These are phyloP conservation scores for Notolabrus celidotus DNA, from an alignment of 2,797 vertebrate genomes.

Conservation along the genomic window DNA sequence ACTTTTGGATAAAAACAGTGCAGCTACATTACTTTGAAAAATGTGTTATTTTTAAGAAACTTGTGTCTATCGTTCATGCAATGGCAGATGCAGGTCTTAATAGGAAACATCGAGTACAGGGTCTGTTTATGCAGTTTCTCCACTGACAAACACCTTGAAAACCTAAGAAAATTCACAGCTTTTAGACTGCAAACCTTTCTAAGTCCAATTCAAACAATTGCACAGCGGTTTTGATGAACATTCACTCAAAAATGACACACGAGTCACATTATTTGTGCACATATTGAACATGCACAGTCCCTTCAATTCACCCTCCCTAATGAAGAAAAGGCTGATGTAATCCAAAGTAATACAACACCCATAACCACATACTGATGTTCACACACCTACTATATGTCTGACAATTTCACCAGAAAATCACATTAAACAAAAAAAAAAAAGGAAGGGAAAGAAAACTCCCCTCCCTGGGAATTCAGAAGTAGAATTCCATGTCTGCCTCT, in stretches of 20 bases:
- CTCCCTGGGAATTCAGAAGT: slow-evolving; percentile 69
- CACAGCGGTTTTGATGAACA: slow-evolving; percentile 16
- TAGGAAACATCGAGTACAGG: neutral
- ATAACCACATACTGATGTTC: slow-evolving; percentile 71
- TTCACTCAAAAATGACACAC: slow-evolving; percentile 32
- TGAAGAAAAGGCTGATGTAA: slow-evolving; percentile 84
- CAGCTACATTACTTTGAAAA: neutral
- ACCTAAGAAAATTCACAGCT: too few species aligned
- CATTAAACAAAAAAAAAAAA: slow-evolving; percentile 24
- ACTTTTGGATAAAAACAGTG: neutral
- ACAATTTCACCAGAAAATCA: slow-evolving; percentile 79
- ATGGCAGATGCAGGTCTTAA: neutral
- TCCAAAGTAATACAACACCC: slow-evolving; percentile 77
- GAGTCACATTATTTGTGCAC: slow-evolving; percentile 57
- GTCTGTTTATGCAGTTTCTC: neutral
- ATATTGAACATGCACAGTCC: slow-evolving; percentile 52
- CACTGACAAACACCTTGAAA: neutral
- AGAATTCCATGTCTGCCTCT: slow-evolving; percentile 78
- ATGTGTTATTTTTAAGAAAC: neutral
- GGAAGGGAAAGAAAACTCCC: slow-evolving; percentile 27
- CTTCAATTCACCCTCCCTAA: slow-evolving; percentile 45
- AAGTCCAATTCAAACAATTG: slow-evolving; percentile 14
- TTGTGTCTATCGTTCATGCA: neutral
- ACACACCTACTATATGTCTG: slow-evolving; percentile 72
- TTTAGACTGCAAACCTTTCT: slow-evolving; percentile 1